A percentile compares a stretch with the other conserved stretches of the same genome.
These are phyloP conservation scores for Stercorarius parasiticus DNA, from an alignment of 2,113 vertebrate species.

Conservation along the genomic window DNA sequence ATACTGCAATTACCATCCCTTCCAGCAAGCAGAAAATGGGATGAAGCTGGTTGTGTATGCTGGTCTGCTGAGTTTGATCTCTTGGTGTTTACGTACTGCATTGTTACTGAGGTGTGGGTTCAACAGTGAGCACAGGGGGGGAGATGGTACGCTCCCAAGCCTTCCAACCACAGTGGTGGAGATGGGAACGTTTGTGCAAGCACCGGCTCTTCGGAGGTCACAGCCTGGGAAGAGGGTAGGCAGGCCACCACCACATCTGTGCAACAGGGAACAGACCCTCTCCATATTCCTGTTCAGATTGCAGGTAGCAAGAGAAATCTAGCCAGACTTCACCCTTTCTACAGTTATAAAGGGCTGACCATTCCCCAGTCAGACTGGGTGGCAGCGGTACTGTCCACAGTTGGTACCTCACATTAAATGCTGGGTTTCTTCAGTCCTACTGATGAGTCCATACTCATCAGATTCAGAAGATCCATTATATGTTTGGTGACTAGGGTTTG, in stretches of 20 bases:
- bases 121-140: fast-evolving
- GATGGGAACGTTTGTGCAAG: background rate
- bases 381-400: background rate
- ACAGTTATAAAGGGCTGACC: background rate
- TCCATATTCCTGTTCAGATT: background rate
- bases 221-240: background rate
- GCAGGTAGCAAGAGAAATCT: background rate
- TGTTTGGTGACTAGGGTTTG: background rate
- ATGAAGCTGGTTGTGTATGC: background rate
- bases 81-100: background rate
- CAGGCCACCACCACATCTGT: background rate
- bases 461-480: background rate
- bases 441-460: background rate
- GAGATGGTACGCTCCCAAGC: background rate
- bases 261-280: background rate
- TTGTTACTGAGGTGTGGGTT: background rate
- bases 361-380: background rate
- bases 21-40: background rate
- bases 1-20: background rate
- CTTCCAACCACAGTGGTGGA: background rate
- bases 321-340: background rate
- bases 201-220: background rate
- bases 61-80: background rate
- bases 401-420: background rate
- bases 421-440: background rate